Percentiles rank a stretch among this genome's conserved stretches.
Evolutionary conservation across 2,888 invertebrate genomes (phyloP).

Genomic region (Plusia festucae): DNA sequence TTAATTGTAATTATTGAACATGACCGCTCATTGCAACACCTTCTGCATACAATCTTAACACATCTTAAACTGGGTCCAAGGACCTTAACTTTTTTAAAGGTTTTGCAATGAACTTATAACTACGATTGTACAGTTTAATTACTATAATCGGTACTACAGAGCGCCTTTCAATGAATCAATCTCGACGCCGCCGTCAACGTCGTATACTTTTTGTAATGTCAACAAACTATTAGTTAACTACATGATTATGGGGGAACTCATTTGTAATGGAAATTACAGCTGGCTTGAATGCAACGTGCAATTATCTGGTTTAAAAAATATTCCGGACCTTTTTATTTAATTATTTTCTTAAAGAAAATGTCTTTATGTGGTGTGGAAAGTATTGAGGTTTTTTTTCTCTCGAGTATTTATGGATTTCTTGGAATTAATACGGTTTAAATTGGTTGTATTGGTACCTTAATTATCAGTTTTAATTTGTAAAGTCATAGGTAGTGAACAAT

Average conservation of each 20-base stretch:
- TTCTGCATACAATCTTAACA: constrained; percentile 39
- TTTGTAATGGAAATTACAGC: constrained; percentile 40
- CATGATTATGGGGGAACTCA: constrained; percentile 39
- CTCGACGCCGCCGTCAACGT: constrained; percentile 11
- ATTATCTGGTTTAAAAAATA: constrained; percentile 31
- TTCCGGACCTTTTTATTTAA: not conserved
- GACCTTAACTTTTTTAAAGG: constrained; percentile 43
- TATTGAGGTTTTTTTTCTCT: not conserved
- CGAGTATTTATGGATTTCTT: no score
- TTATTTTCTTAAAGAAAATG: constrained; percentile 2
- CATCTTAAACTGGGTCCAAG: constrained; percentile 50
- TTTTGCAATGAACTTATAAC: constrained; percentile 54
- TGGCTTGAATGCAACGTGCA: constrained; percentile 19
- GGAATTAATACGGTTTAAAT: no score
- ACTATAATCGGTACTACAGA: constrained; percentile 52
- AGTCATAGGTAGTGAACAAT: no score
- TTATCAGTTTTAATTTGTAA: no score
- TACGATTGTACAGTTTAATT: constrained; percentile 58
- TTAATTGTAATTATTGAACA: constrained; percentile 10
- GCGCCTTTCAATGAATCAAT: constrained; percentile 54
- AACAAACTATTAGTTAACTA: constrained; percentile 48
- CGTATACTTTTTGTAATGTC: constrained; percentile 49
- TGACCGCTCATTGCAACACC: constrained; percentile 33
- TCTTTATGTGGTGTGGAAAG: constrained; percentile 2
- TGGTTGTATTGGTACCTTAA: no score